phyloP scores from a whole-genome alignment of 53 echinoderm and acorn worm species.

The Paracentrotus lividus region DNA sequence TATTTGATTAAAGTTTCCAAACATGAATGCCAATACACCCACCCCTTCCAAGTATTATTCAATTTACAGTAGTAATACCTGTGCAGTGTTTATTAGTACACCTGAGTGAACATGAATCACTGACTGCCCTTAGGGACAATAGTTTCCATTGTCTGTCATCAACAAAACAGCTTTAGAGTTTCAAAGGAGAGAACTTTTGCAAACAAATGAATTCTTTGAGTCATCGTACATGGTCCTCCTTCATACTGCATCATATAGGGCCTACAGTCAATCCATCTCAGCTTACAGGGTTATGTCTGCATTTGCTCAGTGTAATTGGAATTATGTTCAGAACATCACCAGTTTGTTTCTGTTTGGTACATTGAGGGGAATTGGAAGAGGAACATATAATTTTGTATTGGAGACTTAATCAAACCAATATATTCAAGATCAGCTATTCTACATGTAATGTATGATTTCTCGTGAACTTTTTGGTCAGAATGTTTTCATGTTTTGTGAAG shows the following conservation, averaged over 20 bases:
- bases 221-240: background rate
- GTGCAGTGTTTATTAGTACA: background rate
- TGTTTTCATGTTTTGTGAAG: conserved; percentile 45
- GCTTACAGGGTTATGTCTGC: background rate
- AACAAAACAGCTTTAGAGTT: conserved; percentile 35
- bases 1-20: too few relatives aligned
- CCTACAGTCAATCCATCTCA: background rate
- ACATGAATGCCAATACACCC: background rate
- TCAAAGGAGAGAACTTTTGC: conserved; percentile 19
- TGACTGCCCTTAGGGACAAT: conserved; percentile 28
- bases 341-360: background rate
- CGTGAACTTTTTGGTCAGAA: background rate
- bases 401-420: background rate
- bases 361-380: background rate
- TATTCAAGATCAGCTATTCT: background rate
- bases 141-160: conserved; percentile 12
- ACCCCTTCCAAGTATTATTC: background rate
- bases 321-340: background rate
- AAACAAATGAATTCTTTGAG: conserved; percentile 34
- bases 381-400: background rate
- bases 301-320: background rate
- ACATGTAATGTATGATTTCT: background rate
- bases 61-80: background rate
- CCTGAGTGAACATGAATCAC: conserved; percentile 18
- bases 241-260: too few relatives aligned